phyloP scores from a whole-genome alignment of 2,797 vertebrate species.

The Tragelaphus oryx region DNA sequence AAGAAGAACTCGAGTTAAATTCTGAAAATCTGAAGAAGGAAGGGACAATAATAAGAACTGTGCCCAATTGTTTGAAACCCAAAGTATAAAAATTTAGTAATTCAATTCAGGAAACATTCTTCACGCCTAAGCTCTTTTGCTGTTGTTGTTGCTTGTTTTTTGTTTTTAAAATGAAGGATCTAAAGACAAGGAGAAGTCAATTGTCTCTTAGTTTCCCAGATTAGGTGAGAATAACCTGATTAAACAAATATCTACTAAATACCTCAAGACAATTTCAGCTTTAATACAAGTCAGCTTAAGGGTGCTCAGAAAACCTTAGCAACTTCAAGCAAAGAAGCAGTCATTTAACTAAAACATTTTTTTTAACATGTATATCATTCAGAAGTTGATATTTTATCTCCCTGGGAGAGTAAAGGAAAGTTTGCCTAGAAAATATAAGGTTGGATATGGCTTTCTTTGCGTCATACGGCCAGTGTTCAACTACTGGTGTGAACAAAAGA shows the following conservation, averaged over 20 bases:
- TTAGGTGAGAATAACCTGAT: neutral
- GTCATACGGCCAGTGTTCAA: neutral
- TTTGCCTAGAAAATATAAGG: slow-evolving; percentile 27
- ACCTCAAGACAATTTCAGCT: neutral
- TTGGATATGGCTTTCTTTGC: neutral
- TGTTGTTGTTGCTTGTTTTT: neutral
- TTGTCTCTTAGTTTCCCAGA: neutral
- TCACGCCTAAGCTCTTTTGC: neutral
- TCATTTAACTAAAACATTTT: neutral
- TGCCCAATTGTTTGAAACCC: neutral
- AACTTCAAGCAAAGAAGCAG: neutral
- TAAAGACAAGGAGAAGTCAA: neutral
- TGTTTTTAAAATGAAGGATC: neutral
- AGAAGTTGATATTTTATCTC: neutral
- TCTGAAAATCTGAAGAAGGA: neutral
- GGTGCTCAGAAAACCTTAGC: neutral
- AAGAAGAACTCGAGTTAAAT: neutral
- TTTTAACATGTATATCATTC: neutral
- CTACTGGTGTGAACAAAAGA: neutral
- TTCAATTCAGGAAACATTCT: neutral
- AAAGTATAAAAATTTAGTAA: neutral
- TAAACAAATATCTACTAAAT: neutral
- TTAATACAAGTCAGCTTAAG: neutral
- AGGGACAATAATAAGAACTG: neutral
- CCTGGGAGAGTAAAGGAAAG: neutral